Conservation (phyloP, 2,113 vertebrate species). For the Sylvia atricapilla region DNA sequence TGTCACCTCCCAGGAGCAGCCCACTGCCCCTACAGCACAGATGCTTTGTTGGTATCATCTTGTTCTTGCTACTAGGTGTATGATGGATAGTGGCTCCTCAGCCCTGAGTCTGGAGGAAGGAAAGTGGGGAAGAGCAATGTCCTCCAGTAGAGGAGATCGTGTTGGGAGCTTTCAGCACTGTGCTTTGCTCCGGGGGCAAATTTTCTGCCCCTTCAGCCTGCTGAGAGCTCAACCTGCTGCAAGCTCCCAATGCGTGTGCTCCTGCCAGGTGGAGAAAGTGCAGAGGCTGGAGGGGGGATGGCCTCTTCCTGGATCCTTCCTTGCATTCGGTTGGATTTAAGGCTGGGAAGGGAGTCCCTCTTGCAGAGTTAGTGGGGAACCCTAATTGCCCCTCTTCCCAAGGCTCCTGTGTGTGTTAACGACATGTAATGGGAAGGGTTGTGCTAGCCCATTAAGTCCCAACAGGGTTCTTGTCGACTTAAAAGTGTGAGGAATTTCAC, state of each 20-base stretch:
- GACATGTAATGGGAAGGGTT: constrained; percentile 24
- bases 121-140: background rate
- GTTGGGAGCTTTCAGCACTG: background rate
- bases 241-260: background rate
- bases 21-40: background rate
- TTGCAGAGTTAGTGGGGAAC: background rate
- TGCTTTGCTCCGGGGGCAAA: background rate
- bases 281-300: background rate
- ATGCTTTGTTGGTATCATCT: background rate
- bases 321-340: background rate
- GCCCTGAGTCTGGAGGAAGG: background rate
- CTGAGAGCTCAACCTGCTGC: background rate
- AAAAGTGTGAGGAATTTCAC: constrained; percentile 55
- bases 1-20: background rate
- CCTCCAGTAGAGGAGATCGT: background rate
- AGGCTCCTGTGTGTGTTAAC: constrained; percentile 26
- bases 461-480: constrained; percentile 16
- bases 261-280: background rate
- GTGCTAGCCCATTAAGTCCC: constrained; percentile 43
- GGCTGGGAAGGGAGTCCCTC: background rate
- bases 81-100: background rate
- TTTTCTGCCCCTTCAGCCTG: background rate
- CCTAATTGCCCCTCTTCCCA: constrained; percentile 16
- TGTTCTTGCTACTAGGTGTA: background rate
- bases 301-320: background rate